Conservation (phyloP, 2,797 vertebrate species). For the Amazona finschi region DNA sequence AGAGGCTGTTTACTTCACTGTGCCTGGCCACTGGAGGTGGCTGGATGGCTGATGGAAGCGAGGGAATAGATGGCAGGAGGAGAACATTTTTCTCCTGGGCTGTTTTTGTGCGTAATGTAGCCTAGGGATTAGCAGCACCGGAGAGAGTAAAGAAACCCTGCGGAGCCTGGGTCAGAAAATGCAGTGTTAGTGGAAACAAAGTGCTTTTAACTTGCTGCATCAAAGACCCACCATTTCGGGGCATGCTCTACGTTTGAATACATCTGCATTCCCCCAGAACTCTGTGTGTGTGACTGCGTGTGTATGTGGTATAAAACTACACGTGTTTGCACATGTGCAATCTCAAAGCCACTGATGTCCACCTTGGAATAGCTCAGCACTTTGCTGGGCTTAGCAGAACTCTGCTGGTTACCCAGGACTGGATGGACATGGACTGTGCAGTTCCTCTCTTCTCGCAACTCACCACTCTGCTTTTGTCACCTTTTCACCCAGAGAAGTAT, state of each 20-base stretch:
- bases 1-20: conserved; percentile 16
- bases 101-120: background rate
- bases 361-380: background rate
- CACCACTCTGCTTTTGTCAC: background rate
- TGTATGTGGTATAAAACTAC: background rate
- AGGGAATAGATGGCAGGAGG: background rate
- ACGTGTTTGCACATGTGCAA: background rate
- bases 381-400: background rate
- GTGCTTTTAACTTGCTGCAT: conserved; percentile 1
- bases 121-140: background rate
- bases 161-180: background rate
- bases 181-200: background rate
- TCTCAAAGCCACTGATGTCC: background rate
- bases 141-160: background rate
- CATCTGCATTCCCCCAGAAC: background rate
- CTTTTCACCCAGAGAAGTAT: background rate
- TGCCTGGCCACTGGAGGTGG: background rate
- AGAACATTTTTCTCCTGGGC: background rate
- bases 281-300: background rate
- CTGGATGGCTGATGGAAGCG: background rate
- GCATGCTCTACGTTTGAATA: background rate
- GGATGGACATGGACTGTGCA: background rate
- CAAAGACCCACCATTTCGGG: background rate
- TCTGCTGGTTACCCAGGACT: background rate
- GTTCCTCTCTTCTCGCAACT: background rate